Percentiles rank a stretch among this genome's conserved stretches.
Conservation (phyloP, 2,888 invertebrate species). For the Poecilus cupreus region DNA sequence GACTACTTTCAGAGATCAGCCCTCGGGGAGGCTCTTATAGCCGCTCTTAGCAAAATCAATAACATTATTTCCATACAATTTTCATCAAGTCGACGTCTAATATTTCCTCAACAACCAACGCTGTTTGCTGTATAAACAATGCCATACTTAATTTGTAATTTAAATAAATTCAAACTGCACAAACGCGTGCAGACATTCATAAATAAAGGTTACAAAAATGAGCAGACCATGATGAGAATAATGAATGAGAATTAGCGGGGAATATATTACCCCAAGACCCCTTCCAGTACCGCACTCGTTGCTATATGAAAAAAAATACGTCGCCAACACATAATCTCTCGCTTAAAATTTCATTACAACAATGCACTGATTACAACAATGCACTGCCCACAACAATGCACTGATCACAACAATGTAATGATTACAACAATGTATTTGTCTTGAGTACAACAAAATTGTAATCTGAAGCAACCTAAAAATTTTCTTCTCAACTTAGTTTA, state of each 20-base stretch:
- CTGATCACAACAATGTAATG: too few relatives aligned
- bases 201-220: conserved; percentile 42
- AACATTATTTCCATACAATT: not conserved
- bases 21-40: not conserved
- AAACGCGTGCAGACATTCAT: not conserved
- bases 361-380: too few relatives aligned
- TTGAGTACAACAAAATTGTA: too few relatives aligned
- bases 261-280: conserved; percentile 18
- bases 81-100: not conserved
- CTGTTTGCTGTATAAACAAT: conserved; percentile 13
- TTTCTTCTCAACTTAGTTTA: too few relatives aligned
- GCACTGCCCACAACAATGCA: too few relatives aligned
- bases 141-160: conserved; percentile 9
- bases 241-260: conserved; percentile 45
- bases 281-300: not conserved
- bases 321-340: too few relatives aligned
- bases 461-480: too few relatives aligned
- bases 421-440: too few relatives aligned
- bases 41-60: conserved; percentile 25
- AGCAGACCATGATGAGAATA: conserved; percentile 41
- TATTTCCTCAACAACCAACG: not conserved
- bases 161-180: conserved; percentile 39
- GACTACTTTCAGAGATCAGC: not conserved
- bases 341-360: too few relatives aligned
- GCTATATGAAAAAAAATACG: too few relatives aligned